Conservation (phyloP, 1,140 invertebrate genomes). For the Formica exsecta region DNA sequence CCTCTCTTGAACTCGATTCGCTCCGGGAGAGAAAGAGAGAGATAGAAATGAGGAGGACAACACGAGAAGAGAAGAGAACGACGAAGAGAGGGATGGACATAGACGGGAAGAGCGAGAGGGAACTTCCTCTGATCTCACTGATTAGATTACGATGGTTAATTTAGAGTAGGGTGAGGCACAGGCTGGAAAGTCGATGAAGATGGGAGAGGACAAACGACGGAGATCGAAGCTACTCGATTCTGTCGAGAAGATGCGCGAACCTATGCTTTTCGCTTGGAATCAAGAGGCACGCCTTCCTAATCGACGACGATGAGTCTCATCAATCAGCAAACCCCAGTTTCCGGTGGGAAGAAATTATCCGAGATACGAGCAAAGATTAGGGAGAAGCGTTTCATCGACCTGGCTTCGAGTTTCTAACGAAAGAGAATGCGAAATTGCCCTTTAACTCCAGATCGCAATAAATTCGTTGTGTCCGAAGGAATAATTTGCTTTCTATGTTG, state of each 20-base stretch:
- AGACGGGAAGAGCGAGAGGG: slow-evolving; percentile 30
- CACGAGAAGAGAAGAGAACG: slow-evolving; percentile 11
- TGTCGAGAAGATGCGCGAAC: slow-evolving; percentile 30
- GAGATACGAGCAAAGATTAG: slow-evolving; percentile 41
- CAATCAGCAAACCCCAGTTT: slow-evolving; percentile 30
- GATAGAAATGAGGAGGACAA: slow-evolving; percentile 20
- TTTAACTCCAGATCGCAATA: background rate
- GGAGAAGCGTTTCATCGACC: slow-evolving; percentile 4
- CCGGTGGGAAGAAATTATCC: slow-evolving; percentile 40
- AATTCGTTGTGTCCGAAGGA: background rate
- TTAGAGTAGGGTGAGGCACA: slow-evolving; percentile 59
- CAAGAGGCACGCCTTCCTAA: slow-evolving; percentile 45
- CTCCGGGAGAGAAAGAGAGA: slow-evolving; percentile 2
- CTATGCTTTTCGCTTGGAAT: slow-evolving; percentile 61
- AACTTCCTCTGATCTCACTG: slow-evolving; percentile 72
- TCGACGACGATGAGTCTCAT: slow-evolving; percentile 54
- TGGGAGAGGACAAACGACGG: slow-evolving; percentile 25
- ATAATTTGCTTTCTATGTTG: background rate
- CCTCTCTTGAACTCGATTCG: slow-evolving; percentile 21
- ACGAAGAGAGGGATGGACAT: slow-evolving; percentile 53
- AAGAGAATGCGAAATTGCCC: slow-evolving; percentile 15
- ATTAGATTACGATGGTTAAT: slow-evolving; percentile 79
- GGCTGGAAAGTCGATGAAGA: slow-evolving; percentile 26
- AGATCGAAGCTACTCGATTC: slow-evolving; percentile 58
- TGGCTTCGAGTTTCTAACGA: background rate